Evolutionary conservation across 2,113 vertebrate species (phyloP).

Genomic region (Stegastes partitus): DNA sequence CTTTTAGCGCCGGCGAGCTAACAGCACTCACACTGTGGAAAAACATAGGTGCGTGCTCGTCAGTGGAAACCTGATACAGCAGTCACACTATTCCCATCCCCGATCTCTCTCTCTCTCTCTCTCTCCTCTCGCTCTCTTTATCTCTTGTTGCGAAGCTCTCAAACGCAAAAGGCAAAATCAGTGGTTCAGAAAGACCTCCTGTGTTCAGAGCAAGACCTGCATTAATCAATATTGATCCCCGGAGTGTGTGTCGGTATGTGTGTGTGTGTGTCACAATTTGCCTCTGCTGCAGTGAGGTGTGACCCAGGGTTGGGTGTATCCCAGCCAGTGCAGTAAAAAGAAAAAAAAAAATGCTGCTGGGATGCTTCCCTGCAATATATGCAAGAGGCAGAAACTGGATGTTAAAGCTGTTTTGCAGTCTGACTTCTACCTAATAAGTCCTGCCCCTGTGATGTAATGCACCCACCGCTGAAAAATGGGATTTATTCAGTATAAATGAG

Average conservation of each 20-base stretch:
- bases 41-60: conserved; percentile 62
- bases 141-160: conserved; percentile 6
- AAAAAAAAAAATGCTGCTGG: conserved; percentile 33
- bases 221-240: conserved; percentile 72
- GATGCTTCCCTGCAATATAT: conserved; percentile 49
- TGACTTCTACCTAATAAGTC: no score
- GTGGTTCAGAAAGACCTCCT: conserved; percentile 52
- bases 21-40: conserved; percentile 67
- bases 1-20: conserved; percentile 74
- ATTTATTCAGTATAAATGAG: conserved; percentile 11
- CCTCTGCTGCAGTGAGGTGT: conserved; percentile 75
- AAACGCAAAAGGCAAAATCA: conserved; percentile 51
- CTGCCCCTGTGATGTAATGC: background rate
- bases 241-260: conserved; percentile 36
- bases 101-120: conserved; percentile 15
- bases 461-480: background rate
- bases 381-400: no score
- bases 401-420: no score
- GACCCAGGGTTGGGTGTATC: conserved; percentile 69
- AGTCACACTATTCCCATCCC: conserved; percentile 40
- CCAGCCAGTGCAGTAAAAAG: conserved; percentile 63
- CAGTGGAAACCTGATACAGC: conserved; percentile 63
- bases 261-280: conserved; percentile 49
- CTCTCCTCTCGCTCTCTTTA: conserved; percentile 17
- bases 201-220: conserved; percentile 62